Evolutionary conservation across 1,140 invertebrate genomes (phyloP), one percentile per base, ranked within the genome.

Genomic region (Orussus abietinus): DNA sequence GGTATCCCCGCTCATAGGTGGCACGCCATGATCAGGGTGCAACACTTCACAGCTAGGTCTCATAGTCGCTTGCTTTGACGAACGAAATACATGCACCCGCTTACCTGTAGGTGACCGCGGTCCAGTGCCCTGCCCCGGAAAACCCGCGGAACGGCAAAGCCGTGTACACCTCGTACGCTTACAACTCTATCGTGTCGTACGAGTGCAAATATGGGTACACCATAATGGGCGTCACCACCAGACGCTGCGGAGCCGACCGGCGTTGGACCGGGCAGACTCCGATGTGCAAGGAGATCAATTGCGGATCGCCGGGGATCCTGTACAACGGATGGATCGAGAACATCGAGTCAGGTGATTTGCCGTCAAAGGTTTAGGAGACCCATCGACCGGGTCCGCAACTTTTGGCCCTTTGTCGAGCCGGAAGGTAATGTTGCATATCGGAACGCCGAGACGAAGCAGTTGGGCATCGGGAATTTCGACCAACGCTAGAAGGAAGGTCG

Each of bases 241-340:
- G 94, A 59, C 79, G 86, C 29, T 98, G 95, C 70, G 85, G 86
- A 2, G 86, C 92, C 2, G 90, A 96, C 69, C 86, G 86, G 62
- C 84, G 86, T 63, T 98, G 95, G 95, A 86, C 88, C 10, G 94
- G 90, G 19, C 76, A 80, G 9, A 80, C 88, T 50, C 91, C 93
- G 1, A 73, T 77, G 19, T 98, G 95, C 68, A 88, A 92, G 82
- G 95, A 96, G 75, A 96, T 98, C 56, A 90, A 96, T 73, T 98
- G 95, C 67, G 90, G 91, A 2, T 82, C 86, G 51, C 91, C 92
- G 0, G 91, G 91, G 3, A 78, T 83, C 13, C 75, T 98, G 1
- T 90, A 88, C 77, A 97, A 98, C 64, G 95, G 95, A 5, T 97
- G 92, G 85, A 78, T 98, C 40, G 92, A 97, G 68, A 94, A 94